These are phyloP conservation scores for Calidris pugnax DNA, from an alignment of 2,113 vertebrate genomes.

Conservation along the genomic window DNA sequence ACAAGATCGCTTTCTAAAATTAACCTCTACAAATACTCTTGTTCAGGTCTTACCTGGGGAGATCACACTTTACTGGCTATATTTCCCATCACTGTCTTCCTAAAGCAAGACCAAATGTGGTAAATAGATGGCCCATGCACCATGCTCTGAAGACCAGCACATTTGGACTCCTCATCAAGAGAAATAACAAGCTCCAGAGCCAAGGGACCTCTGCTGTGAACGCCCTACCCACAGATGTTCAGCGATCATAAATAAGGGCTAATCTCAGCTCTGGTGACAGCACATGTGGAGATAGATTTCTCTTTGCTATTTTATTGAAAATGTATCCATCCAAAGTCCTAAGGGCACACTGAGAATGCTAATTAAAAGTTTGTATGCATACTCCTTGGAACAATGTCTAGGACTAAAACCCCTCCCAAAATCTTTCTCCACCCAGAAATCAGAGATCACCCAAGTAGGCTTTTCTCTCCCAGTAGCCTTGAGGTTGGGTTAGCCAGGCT, in stretches of 20 bases:
- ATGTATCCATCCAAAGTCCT: not conserved
- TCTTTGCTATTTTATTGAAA: not conserved
- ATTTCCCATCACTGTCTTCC: not conserved
- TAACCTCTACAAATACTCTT: not conserved
- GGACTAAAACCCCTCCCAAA: not conserved
- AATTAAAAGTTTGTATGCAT: not conserved
- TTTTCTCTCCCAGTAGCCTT: not conserved
- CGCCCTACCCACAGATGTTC: constrained; percentile 17
- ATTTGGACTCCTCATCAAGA: not conserved
- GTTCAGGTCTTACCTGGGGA: not conserved
- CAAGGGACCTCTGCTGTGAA: not conserved
- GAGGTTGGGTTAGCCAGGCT: not conserved
- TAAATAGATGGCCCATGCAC: not conserved
- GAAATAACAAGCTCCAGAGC: not conserved
- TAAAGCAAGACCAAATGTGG: not conserved
- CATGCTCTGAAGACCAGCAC: not conserved
- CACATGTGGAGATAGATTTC: not conserved
- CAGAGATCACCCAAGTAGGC: not conserved
- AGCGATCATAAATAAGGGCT: not conserved
- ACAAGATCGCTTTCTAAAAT: not conserved
- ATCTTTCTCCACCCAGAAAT: not conserved
- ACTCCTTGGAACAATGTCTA: not conserved
- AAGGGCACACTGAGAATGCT: not conserved
- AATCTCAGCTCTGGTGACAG: not conserved
- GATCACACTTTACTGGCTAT: not conserved